Evolutionary conservation across 2,113 vertebrate genomes (phyloP).

Genomic region (Heliornis fulica): DNA sequence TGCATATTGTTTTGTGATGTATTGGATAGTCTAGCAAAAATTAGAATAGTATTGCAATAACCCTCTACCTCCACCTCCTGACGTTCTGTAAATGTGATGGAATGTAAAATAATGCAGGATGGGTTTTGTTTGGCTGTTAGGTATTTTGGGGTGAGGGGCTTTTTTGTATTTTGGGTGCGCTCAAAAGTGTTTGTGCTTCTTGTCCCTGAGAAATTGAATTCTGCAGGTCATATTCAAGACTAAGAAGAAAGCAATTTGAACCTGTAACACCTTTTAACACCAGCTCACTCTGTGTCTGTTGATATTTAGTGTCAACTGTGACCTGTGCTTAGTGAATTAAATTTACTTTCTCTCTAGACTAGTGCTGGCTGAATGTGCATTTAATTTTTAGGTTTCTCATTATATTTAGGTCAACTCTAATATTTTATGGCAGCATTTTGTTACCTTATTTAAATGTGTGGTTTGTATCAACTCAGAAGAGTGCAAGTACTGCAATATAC

Average conservation of each 20-base stretch:
- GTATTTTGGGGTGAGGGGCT: too few relatives aligned
- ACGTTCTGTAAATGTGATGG: background rate
- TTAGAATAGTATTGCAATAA: background rate
- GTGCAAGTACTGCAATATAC: accelerated
- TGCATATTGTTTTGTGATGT: background rate
- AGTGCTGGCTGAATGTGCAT: background rate
- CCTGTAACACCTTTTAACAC: background rate
- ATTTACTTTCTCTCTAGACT: background rate
- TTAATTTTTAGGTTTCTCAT: background rate
- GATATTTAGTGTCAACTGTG: background rate
- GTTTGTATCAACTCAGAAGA: background rate
- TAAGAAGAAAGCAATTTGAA: background rate
- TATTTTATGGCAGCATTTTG: background rate
- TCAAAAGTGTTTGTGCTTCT: background rate
- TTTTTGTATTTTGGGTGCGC: background rate
- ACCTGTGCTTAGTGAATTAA: background rate
- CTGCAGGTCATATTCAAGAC: background rate
- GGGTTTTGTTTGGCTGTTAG: too few relatives aligned
- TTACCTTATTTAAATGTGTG: background rate
- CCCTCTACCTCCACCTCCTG: background rate
- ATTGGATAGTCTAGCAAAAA: background rate
- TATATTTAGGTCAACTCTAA: background rate
- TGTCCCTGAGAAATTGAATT: background rate
- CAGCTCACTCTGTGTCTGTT: background rate
- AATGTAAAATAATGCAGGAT: background rate